Evolutionary conservation across 2,113 vertebrate genomes (phyloP), one percentile per base, ranked within the genome.

Genomic region (Urocitellus parryii): DNA sequence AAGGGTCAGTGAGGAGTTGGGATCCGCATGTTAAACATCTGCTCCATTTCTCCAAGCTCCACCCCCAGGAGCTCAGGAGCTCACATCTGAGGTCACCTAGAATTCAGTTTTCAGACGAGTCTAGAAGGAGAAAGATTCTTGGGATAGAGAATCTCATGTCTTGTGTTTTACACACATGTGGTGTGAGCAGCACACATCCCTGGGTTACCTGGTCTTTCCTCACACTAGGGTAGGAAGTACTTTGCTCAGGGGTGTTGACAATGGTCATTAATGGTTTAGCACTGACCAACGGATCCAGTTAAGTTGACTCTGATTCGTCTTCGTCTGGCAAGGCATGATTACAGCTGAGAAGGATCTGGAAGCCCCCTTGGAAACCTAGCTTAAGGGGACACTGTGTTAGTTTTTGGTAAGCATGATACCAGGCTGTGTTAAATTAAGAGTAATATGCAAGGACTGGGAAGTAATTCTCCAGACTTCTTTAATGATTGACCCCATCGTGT

Each of bases 91-190:
- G 76, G 58, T n/a, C 37, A 68, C 20, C 67, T 34, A 65, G 42
- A 61, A 61, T 48, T 85, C 39, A 42, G 22, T 85, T 91, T 92
- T 74, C 56, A 65, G 81, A 80, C n/a, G 16, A 90, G 85, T 37
- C 29, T 72, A 48, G 39, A 42, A 96, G 61, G 73, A 85, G 65
- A 80, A 94, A 79, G 58, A 14, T 39, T 63, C 76, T 95, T 77
- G 27, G 78, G 61, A 87, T 22, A 88, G 83, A 77, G 61, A 90
- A 53, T 34, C n/a, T 24, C 25, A 0, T 17, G 39, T 76, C 85
- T 96, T 74, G 7, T 63, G 86, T 88, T 88, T 84, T 92, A 39
- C 1, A 3, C 58, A 78, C 68, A 51, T 20, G 5, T 76, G 48
- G 18, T 63, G 16, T 89, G 34, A 88, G 16, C 22, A 58, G 8